phyloP scores from a whole-genome alignment of 2,888 invertebrate genomes.

The Oscheius sp. region DNA sequence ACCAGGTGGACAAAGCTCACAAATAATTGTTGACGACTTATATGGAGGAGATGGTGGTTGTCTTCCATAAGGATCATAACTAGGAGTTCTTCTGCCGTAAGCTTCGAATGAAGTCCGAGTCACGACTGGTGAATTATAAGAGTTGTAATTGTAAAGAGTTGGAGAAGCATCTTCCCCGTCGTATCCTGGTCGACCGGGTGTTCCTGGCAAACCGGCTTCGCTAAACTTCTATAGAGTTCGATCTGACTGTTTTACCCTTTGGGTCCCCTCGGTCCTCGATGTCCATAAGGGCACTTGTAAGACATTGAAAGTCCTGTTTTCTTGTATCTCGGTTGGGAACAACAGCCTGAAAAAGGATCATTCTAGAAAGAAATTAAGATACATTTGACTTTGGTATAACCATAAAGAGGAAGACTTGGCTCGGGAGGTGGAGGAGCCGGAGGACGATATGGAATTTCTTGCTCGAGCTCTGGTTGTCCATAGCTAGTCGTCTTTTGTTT shows the following conservation, averaged over 20 bases:
- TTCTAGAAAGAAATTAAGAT: not conserved
- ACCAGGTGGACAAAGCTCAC: constrained; percentile 20
- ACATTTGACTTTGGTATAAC: constrained; percentile 30
- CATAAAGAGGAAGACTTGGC: constrained; percentile 9
- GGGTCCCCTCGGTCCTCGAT: constrained; percentile 23
- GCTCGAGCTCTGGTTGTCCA: too few species aligned
- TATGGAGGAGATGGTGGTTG: not conserved
- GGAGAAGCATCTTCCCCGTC: constrained; percentile 30
- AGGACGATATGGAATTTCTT: not conserved
- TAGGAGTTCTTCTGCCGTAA: constrained; percentile 1
- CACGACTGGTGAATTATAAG: not conserved
- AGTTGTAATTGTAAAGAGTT: not conserved
- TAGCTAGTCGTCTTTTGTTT: not conserved
- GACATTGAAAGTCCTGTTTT: constrained; percentile 17
- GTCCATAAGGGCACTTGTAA: constrained; percentile 26
- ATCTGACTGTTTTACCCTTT: constrained; percentile 2
- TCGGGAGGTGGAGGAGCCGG: constrained; percentile 5
- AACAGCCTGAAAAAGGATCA: constrained; percentile 22
- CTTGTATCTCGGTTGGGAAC: constrained; percentile 10
- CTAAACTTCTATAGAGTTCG: not conserved
- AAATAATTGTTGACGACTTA: not conserved
- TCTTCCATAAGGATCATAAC: constrained; percentile 6
- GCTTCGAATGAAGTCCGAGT: too few species aligned
- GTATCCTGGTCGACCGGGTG: constrained; percentile 24
- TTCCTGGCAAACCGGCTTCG: constrained; percentile 17